Conservation (phyloP, 2,888 invertebrate genomes). For the Strigamia transsilvanica region DNA sequence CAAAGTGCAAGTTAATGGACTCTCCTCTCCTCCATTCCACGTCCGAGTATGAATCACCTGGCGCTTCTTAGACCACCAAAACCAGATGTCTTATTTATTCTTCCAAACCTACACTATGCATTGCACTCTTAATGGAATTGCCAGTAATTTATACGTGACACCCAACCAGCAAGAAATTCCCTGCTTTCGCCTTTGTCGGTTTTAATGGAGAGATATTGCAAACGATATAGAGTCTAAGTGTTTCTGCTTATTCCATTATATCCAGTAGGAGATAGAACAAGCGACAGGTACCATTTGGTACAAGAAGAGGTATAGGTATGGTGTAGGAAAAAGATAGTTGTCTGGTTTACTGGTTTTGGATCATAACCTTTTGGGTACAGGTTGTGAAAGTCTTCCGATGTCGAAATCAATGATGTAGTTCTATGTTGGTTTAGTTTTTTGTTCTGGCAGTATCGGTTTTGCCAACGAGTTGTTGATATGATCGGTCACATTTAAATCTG, state of each 20-base stretch:
- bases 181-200: neutral
- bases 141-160: constrained; percentile 1
- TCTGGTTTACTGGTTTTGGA: no score
- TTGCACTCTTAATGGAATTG: constrained; percentile 15
- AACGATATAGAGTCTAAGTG: neutral
- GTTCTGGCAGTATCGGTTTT: no score
- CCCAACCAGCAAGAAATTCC: neutral
- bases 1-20: constrained; percentile 20
- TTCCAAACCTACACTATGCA: neutral
- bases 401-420: no score
- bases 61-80: constrained; percentile 7
- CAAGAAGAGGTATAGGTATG: neutral
- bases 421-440: no score
- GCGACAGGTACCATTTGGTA: neutral
- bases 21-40: neutral
- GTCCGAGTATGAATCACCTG: constrained; percentile 10
- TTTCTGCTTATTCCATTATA: neutral
- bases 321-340: neutral
- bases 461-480: no score
- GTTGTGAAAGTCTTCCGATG: no score
- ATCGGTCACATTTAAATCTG: no score
- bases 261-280: neutral
- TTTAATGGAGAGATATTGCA: neutral
- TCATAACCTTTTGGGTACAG: no score
- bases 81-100: constrained; percentile 20